Evolutionary conservation across 2,113 vertebrate genomes (phyloP).

Genomic region (Lamprotornis superbus): DNA sequence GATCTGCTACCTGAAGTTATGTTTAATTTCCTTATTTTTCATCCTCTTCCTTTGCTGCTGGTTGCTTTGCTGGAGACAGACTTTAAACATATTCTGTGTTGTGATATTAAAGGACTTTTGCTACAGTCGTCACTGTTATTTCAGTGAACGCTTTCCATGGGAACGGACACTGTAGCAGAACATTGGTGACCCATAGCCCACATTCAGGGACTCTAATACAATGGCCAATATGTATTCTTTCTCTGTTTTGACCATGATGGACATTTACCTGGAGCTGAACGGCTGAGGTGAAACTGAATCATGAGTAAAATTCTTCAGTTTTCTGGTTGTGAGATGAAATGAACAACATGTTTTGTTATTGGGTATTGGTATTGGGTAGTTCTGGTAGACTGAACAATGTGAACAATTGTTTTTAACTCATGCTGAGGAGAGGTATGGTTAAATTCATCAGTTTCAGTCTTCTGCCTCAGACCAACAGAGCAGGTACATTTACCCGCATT

Average conservation of each 20-base stretch:
- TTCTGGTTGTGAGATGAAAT: neutral
- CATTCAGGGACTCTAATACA: neutral
- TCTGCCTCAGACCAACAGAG: neutral
- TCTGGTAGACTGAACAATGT: neutral
- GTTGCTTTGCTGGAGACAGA: neutral
- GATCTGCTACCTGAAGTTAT: neutral
- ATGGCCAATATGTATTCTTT: neutral
- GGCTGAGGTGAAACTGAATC: neutral
- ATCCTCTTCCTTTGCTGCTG: neutral
- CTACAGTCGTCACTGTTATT: neutral
- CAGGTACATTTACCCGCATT: neutral
- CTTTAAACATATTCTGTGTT: neutral
- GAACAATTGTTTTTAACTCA: neutral
- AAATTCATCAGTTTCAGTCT: neutral
- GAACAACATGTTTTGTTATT: accelerated
- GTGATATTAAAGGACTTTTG: conserved; percentile 2
- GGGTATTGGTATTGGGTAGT: neutral
- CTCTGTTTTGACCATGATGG: neutral
- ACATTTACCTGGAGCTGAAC: neutral
- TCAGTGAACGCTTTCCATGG: neutral
- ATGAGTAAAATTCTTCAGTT: neutral
- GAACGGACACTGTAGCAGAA: neutral
- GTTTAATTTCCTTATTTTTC: neutral
- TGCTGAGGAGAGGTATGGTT: neutral
- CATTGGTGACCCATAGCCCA: neutral